Conservation (phyloP, 2,113 vertebrate genomes). For the Copsychus sechellarum region DNA sequence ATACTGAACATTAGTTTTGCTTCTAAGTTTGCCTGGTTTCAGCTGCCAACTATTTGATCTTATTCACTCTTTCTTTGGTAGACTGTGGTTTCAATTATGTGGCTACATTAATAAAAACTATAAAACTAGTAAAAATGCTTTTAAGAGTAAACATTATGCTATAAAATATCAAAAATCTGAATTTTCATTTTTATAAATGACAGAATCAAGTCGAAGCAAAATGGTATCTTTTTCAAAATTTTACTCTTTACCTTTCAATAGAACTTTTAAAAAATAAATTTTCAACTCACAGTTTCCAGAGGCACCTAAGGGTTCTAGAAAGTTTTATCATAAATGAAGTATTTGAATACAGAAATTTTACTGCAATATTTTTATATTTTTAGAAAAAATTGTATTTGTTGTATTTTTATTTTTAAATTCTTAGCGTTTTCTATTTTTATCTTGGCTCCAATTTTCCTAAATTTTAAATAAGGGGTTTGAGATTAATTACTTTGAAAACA, state of each 20-base stretch:
- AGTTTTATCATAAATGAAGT: neutral
- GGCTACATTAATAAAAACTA: neutral
- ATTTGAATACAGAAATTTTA: neutral
- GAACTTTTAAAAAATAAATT: neutral
- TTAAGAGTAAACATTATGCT: neutral
- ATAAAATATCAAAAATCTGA: neutral
- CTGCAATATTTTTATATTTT: neutral
- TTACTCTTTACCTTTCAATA: neutral
- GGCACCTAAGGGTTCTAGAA: neutral
- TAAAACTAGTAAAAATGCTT: neutral
- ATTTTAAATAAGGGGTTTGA: neutral
- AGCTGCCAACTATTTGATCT: constrained; percentile 12
- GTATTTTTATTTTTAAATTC: neutral
- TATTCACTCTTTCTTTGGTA: neutral
- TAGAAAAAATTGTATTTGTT: neutral
- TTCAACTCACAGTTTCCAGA: neutral
- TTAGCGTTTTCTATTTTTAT: neutral
- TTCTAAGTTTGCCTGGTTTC: neutral
- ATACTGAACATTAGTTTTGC: neutral
- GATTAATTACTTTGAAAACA: neutral
- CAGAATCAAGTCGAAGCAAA: neutral
- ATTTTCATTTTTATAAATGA: neutral
- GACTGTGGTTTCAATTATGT: neutral
- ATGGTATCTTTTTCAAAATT: neutral
- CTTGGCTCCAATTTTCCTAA: neutral